Evolutionary conservation across 2,797 vertebrate species (phyloP).

Genomic region (Perodicticus potto): DNA sequence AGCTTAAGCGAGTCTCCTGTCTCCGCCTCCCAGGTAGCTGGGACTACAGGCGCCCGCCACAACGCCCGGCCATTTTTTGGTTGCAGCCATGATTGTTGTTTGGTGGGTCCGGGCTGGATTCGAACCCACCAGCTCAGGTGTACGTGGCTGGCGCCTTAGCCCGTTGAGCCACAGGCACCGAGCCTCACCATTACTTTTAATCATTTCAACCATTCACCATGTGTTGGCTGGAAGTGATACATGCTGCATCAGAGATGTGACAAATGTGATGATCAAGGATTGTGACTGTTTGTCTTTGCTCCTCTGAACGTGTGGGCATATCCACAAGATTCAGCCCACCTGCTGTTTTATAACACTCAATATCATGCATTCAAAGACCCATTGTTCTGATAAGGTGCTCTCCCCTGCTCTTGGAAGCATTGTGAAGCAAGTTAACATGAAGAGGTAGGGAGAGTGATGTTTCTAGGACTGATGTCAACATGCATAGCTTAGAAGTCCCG

Average conservation of each 20-base stretch:
- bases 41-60: too few species aligned
- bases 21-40: too few species aligned
- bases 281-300: neutral
- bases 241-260: neutral
- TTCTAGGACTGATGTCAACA: neutral
- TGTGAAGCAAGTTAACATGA: neutral
- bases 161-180: too few species aligned
- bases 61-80: too few species aligned
- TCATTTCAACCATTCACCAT: neutral
- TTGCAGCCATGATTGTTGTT: too few species aligned
- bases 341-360: neutral
- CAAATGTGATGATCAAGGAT: neutral
- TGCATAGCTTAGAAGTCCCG: neutral
- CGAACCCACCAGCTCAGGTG: too few species aligned
- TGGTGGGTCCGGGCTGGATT: too few species aligned
- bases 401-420: neutral
- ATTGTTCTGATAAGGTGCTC: neutral
- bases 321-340: neutral
- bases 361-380: neutral
- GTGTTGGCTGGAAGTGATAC: neutral
- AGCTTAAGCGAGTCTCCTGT: too few species aligned
- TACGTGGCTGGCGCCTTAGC: too few species aligned
- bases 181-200: neutral
- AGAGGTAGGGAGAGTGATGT: neutral
- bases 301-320: neutral